phyloP scores from a whole-genome alignment of 2,888 invertebrate species.

The Barypeithes pellucidus region DNA sequence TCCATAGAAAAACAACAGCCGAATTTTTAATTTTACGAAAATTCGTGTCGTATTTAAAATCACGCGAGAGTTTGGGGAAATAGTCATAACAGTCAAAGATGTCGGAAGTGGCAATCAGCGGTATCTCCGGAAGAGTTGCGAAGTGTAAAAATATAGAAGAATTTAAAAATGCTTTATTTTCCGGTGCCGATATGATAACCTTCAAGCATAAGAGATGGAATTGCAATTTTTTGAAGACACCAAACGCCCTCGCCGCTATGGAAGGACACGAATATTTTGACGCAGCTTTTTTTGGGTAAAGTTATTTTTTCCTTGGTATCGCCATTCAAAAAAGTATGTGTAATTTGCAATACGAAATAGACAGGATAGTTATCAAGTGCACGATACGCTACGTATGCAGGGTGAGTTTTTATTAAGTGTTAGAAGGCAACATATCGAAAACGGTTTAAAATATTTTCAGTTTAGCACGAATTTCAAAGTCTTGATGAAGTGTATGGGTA shows the following conservation, averaged over 20 bases:
- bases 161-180: constrained; percentile 73
- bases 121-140: constrained; percentile 75
- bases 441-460: no score
- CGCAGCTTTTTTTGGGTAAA: constrained; percentile 56
- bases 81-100: constrained; percentile 1
- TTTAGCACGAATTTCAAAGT: no score
- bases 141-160: constrained; percentile 76
- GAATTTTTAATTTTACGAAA: not conserved
- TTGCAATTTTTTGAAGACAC: constrained; percentile 67
- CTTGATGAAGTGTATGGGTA: no score
- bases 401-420: no score
- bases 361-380: no score
- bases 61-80: not conserved
- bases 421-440: no score
- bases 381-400: no score
- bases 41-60: not conserved
- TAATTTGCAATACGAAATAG: no score
- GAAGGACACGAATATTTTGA: constrained; percentile 57
- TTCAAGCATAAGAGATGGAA: constrained; percentile 85
- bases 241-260: constrained; percentile 54
- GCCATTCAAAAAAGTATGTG: not conserved
- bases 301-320: not conserved
- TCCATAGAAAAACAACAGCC: not conserved
- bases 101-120: constrained; percentile 71
- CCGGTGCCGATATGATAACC: constrained; percentile 79